A percentile compares a stretch with the other conserved stretches of the same genome.
phyloP scores from a whole-genome alignment of 2,113 vertebrate species.

The Rallus limicola region DNA sequence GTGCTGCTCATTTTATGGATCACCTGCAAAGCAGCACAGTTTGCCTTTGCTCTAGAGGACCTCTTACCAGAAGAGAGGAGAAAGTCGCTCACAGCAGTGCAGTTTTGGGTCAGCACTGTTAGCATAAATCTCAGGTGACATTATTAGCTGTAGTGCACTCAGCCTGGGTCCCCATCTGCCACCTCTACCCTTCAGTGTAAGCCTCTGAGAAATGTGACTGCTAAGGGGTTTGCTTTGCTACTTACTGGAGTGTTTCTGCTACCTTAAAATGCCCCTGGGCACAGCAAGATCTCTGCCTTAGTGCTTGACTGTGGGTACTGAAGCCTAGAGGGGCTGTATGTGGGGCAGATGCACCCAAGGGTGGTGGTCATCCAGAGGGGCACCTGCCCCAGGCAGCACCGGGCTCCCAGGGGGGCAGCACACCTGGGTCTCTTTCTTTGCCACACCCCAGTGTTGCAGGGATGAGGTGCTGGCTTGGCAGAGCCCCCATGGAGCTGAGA shows the following conservation, averaged over 20 bases:
- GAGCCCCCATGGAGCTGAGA: not conserved
- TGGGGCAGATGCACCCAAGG: not conserved
- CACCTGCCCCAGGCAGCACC: not conserved
- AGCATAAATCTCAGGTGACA: not conserved
- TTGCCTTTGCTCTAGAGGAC: not conserved
- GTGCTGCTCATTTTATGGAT: not conserved
- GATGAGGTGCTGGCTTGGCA: fast-evolving
- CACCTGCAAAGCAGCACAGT: not conserved
- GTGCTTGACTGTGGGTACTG: fast-evolving
- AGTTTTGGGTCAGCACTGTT: not conserved
- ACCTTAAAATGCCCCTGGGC: not conserved
- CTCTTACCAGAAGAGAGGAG: not conserved
- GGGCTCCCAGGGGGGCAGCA: not conserved
- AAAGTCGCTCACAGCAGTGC: not conserved
- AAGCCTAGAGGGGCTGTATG: not conserved
- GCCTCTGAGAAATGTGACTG: not conserved
- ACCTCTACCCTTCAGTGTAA: fast-evolving
- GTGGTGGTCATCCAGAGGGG: not conserved
- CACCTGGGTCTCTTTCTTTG: not conserved
- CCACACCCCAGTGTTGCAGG: fast-evolving
- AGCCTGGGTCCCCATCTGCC: not conserved
- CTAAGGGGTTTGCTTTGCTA: not conserved
- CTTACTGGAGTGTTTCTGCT: not conserved
- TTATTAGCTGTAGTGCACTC: not conserved
- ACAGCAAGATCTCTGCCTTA: not conserved